phyloP scores from a whole-genome alignment of 2,797 vertebrate species.

The Halcyon leucocephala region DNA sequence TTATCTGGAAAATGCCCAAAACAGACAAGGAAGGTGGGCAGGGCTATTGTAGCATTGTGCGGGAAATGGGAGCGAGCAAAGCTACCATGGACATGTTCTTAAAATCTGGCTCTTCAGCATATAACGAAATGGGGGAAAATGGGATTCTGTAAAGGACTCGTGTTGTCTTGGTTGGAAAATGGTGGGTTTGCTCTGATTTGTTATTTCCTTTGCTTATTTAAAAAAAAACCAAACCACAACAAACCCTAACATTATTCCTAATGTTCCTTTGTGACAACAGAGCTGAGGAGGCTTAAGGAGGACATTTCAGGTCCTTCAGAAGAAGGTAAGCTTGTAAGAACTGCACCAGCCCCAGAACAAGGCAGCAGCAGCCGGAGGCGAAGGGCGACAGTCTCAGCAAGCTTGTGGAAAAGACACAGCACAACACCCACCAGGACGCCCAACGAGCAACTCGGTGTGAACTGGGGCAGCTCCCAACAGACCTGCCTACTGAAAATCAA shows the following conservation, averaged over 20 bases:
- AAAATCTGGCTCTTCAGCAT: background rate
- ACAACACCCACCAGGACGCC: rapidly evolving
- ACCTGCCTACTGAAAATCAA: rapidly evolving
- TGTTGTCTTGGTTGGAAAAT: rapidly evolving
- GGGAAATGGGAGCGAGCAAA: background rate
- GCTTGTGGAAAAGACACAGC: rapidly evolving
- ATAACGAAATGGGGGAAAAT: background rate
- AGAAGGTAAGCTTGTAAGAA: rapidly evolving
- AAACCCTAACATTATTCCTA: too few species aligned
- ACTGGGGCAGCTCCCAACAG: background rate
- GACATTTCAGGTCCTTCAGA: background rate
- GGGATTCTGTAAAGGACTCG: background rate
- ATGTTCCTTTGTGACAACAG: background rate
- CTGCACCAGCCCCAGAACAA: too few species aligned
- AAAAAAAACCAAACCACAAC: too few species aligned
- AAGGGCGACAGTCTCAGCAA: rapidly evolving
- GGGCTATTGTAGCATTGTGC: rapidly evolving
- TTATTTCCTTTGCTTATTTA: too few species aligned
- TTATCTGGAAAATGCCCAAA: background rate
- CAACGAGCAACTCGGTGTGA: rapidly evolving
- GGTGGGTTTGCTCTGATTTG: background rate
- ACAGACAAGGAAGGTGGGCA: background rate
- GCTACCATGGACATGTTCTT: rapidly evolving
- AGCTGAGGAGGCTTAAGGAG: background rate
- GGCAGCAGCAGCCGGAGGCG: background rate